Conservation (phyloP, 2,797 vertebrate species). For the Thripadectes ignobilis region DNA sequence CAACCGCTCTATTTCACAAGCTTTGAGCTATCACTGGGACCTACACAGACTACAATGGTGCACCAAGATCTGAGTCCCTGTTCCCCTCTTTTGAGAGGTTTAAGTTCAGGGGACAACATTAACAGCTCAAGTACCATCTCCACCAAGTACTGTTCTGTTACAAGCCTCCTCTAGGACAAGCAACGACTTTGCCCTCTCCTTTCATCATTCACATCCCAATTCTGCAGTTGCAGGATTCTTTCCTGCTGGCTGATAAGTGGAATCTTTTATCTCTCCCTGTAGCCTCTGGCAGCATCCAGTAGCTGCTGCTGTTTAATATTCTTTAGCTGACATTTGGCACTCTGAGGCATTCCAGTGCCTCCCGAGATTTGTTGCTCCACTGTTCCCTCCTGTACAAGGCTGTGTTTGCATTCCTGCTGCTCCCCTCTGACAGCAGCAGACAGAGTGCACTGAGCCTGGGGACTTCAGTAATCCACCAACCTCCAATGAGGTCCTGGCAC, state of each 20-base stretch:
- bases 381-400: not conserved
- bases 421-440: not conserved
- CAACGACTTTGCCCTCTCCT: not conserved
- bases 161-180: not conserved
- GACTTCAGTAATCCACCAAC: not conserved
- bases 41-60: fast-evolving
- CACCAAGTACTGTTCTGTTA: not conserved
- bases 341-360: not conserved
- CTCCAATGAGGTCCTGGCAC: not conserved
- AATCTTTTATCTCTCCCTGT: not conserved
- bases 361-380: not conserved
- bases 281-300: not conserved
- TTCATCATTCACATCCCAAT: not conserved
- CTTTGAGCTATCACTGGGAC: not conserved
- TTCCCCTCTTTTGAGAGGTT: not conserved
- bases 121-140: not conserved
- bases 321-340: not conserved
- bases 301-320: not conserved
- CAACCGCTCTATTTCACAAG: not conserved
- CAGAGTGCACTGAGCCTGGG: not conserved
- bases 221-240: not conserved
- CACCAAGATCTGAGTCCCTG: not conserved
- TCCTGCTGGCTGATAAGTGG: not conserved
- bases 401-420: not conserved
- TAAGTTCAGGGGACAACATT: not conserved